Evolutionary conservation across 2,113 vertebrate species (phyloP).

Genomic region (Esox niger): DNA sequence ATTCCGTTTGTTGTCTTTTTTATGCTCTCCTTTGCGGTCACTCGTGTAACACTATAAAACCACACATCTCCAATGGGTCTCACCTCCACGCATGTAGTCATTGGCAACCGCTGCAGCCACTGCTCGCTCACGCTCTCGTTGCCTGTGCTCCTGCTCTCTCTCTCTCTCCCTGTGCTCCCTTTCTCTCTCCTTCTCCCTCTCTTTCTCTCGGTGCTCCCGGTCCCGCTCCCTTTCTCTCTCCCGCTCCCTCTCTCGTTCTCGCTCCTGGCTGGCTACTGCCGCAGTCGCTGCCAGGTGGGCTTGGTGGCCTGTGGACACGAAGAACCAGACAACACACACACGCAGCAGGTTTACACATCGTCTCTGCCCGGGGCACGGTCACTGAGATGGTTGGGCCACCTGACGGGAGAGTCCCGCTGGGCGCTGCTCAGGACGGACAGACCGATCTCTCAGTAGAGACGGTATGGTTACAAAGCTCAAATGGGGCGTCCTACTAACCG

Average conservation of each 20-base stretch:
- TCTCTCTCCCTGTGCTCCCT: constrained; percentile 64
- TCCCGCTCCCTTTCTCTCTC: constrained; percentile 60
- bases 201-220: constrained; percentile 58
- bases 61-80: constrained; percentile 1
- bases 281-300: constrained; percentile 80
- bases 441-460: no score
- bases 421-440: not conserved
- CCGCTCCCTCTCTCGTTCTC: constrained; percentile 43
- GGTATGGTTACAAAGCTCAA: no score
- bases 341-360: not conserved
- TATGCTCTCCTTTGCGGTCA: no score
- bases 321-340: constrained; percentile 34
- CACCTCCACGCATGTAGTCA: constrained; percentile 71
- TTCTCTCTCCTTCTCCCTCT: constrained; percentile 63
- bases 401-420: not conserved
- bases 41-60: no score
- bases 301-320: constrained; percentile 78
- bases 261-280: constrained; percentile 72
- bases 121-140: constrained; percentile 53
- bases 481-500: not conserved
- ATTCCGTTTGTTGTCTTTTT: no score
- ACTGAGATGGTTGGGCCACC: not conserved
- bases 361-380: not conserved
- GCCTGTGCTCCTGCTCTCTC: constrained; percentile 48
- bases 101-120: constrained; percentile 35